phyloP scores from a whole-genome alignment of 2,797 vertebrate genomes.

The Xyrichtys novacula region DNA sequence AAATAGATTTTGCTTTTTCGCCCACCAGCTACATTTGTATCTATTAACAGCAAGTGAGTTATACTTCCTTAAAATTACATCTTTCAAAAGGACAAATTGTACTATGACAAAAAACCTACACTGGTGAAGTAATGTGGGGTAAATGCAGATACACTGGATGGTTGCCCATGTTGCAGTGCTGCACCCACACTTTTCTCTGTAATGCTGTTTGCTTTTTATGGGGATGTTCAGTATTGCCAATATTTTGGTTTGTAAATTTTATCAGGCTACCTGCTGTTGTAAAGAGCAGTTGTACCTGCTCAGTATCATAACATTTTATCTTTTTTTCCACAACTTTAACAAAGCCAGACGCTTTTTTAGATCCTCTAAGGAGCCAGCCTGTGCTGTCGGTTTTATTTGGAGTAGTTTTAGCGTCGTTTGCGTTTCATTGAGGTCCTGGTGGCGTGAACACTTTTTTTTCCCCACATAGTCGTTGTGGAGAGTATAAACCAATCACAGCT shows the following conservation, averaged over 20 bases:
- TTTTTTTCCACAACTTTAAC: background rate
- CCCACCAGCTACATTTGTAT: conserved; percentile 15
- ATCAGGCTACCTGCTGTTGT: conserved; percentile 10
- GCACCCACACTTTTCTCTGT: background rate
- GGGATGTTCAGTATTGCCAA: conserved; percentile 5
- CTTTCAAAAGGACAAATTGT: conserved; percentile 16
- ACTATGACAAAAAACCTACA: conserved; percentile 1
- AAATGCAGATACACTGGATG: background rate
- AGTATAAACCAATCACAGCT: background rate
- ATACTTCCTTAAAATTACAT: background rate
- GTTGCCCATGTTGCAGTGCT: background rate
- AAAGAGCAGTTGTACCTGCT: background rate
- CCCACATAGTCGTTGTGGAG: no score
- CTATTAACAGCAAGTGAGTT: conserved; percentile 9
- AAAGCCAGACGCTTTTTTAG: background rate
- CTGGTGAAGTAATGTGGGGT: background rate
- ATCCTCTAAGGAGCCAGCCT: background rate
- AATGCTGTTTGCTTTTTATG: conserved; percentile 1
- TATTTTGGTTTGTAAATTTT: conserved; percentile 38
- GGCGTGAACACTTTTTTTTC: no score
- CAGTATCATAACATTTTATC: background rate
- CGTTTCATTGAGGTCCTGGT: background rate
- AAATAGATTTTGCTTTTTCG: background rate
- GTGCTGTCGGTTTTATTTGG: conserved; percentile 1
- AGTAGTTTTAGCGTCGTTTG: background rate